Conservation (phyloP, 2,888 invertebrate species). For the Acanthacorydalis orientalis region DNA sequence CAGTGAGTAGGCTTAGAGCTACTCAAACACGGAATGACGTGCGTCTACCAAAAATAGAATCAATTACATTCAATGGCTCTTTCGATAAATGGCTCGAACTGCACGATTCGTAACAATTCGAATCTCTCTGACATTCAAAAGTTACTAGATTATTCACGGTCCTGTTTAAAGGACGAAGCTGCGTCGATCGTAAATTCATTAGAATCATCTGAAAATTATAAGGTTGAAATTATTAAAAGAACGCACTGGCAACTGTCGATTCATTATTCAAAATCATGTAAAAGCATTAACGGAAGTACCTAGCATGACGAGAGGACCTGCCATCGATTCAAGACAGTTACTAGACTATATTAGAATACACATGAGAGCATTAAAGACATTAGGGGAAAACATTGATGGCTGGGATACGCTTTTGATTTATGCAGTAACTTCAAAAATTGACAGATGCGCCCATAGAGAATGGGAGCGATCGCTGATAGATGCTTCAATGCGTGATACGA, state of each 20-base stretch:
- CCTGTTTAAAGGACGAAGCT: not conserved
- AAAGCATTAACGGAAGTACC: constrained; percentile 11
- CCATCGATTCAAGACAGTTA: constrained; percentile 9
- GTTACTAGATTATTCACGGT: not conserved
- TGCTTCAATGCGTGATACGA: constrained; percentile 6
- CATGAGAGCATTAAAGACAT: constrained; percentile 10
- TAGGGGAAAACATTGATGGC: constrained; percentile 10
- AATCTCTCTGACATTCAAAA: not conserved
- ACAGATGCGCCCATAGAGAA: constrained; percentile 9
- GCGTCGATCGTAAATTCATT: not conserved
- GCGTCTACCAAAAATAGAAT: too few species aligned
- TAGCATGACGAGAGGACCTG: constrained; percentile 7
- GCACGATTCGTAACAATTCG: too few species aligned
- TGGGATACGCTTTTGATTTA: constrained; percentile 13
- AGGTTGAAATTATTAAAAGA: too few species aligned
- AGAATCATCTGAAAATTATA: not conserved
- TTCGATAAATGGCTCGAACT: too few species aligned
- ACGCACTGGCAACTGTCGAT: constrained; percentile 12
- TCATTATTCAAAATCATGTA: constrained; percentile 12
- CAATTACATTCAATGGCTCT: too few species aligned
- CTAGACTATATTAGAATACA: constrained; percentile 12
- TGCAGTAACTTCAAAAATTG: constrained; percentile 11
- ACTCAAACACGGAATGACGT: too few species aligned
- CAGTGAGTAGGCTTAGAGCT: too few species aligned
- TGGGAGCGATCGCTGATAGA: constrained; percentile 10